Evolutionary conservation across 2,888 invertebrate genomes (phyloP), one percentile per base, ranked within the genome.

Genomic region (Platypus cylindrus): DNA sequence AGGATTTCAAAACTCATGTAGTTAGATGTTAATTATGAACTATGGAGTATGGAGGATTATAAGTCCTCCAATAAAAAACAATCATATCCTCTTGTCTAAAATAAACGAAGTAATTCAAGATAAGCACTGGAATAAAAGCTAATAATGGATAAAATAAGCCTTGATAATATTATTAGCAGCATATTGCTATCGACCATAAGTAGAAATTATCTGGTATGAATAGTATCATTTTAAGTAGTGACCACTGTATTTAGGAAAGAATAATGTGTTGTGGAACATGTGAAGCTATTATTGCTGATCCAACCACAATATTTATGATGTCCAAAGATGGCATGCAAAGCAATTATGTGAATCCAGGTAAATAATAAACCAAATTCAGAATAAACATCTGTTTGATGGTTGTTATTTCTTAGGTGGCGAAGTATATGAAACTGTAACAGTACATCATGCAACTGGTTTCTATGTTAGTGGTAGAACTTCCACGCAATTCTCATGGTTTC

Each of bases 401-500:
- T n/a, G n/a, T n/a, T n/a, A n/a, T n/a, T n/a, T n/a, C n/a, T 8
- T 37, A 66, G 67, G 63, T 45, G 87, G 87, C 12, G 70, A 74
- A 51, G 76, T 86, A 31, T 83, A 83, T 52, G 86, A 87, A 56
- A 85, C 81, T 3, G 66, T 87, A 25, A 87, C 86, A 0, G 66
- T 78, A 1, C 65, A 66, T 40, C 62, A 64, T 33, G 68, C 72
- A 0, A 58, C 63, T 13, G 65, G 71, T 41, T 60, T 69, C 12
- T 51, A 59, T 23, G 58, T 75, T 11, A 61, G 67, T 17, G 62
- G 63, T 1, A 63, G 66, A 29, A 70, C 80, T 1, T 77, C 78
- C 2, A 71, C 71, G n/a, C 73, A 79, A 47, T 79, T 76, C 52
- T 79, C 77, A 43, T 87, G 87, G 87, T 87, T 87, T 59, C 85